Evolutionary conservation across 2,797 vertebrate species (phyloP).

Genomic region (Bovichtus variegatus): DNA sequence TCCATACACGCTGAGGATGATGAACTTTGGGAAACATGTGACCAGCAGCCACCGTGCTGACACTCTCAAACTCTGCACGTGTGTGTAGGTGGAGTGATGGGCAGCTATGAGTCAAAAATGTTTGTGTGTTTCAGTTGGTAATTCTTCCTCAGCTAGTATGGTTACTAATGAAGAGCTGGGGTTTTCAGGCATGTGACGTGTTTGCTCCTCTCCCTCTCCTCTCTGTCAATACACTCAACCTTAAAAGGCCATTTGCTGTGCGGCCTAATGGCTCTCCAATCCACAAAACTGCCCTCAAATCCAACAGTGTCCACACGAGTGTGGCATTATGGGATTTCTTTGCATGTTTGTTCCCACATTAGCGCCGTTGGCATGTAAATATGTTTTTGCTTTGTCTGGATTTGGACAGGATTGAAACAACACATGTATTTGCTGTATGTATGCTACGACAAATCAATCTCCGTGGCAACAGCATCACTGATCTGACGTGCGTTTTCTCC

Average conservation of each 20-base stretch:
- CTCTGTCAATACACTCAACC: conserved; percentile 85
- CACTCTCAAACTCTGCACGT: conserved; percentile 14
- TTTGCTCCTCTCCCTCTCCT: conserved; percentile 69
- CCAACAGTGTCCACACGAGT: conserved; percentile 38
- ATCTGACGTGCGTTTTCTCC: conserved; percentile 52
- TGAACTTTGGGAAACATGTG: conserved; percentile 80
- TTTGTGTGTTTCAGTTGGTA: conserved; percentile 24
- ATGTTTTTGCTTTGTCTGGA: conserved; percentile 45
- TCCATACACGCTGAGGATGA: conserved; percentile 21
- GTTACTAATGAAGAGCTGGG: conserved; percentile 56
- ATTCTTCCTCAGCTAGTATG: conserved; percentile 42
- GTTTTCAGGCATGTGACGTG: conserved; percentile 72
- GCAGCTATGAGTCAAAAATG: conserved; percentile 3
- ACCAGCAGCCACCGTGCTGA: conserved; percentile 62
- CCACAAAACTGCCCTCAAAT: conserved; percentile 65
- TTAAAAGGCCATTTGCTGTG: conserved; percentile 82
- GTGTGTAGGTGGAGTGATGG: background rate
- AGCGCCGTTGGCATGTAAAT: conserved; percentile 39
- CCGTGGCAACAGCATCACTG: conserved; percentile 52
- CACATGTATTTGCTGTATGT: conserved; percentile 21
- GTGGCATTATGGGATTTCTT: conserved; percentile 18
- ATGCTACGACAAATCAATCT: conserved; percentile 3
- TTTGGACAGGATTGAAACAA: conserved; percentile 12
- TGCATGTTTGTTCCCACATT: conserved; percentile 45
- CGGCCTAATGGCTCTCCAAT: conserved; percentile 79